Evolutionary conservation across 2,888 invertebrate genomes (phyloP), one percentile per base, ranked within the genome.

Genomic region (Onthophagus sagittarius): DNA sequence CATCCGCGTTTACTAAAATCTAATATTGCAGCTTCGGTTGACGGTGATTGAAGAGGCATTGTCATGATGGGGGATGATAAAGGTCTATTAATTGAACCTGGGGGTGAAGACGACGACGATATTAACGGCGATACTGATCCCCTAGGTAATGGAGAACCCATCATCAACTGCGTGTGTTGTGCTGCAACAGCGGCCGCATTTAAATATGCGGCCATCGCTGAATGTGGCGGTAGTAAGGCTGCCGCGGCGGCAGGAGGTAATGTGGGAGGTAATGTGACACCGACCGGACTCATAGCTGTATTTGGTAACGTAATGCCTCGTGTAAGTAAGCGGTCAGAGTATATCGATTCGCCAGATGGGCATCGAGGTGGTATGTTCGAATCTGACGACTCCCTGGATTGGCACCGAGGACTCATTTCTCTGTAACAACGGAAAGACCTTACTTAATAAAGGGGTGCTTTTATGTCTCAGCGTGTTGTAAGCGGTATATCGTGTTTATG

Each of bases 121-220:
- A 91, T 88, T 23, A 90, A 91, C 73, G 93, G 86, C 39, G 94
- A 93, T 76, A 94, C 93, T 78, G 82, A 85, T 32, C 82, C 81
- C 13, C 84, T 80, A 63, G 88, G 88, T 71, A 88, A 82, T 6
- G 89, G 89, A 64, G 88, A 89, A 1, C 93, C 91, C 83, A 94
- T 89, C 77, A 94, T 89, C 70, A 91, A 85, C 73, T 93, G 90
- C 79, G 93, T 93, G 79, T 90, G 91, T 73, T 91, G 92, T 31
- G 88, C 88, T 1, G 91, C 92, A 15, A 84, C 85, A 0, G 91
- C 91, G 4, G 91, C 91, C 2, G 92, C 92, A 75, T 91, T 91
- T 73, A 94, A 88, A 83, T 94, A 94, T 5, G 94, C 94, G 23
- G 94, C 94, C 87, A 94, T 93, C 1, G 94, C 94, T 3, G 93